phyloP scores from a whole-genome alignment of 1,140 invertebrate genomes.

The Trypoxylus dichotomus region DNA sequence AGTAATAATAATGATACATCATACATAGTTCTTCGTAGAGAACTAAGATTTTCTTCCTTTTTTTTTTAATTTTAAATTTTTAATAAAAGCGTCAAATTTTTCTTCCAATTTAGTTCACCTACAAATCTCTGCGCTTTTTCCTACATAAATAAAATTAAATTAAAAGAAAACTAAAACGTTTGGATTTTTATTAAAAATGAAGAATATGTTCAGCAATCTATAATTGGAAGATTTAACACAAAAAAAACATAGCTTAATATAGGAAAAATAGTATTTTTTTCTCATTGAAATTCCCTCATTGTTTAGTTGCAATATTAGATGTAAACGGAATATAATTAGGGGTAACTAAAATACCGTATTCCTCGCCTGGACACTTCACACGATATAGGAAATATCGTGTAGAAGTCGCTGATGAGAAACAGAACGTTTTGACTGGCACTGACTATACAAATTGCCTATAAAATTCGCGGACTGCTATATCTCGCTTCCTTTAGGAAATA shows the following conservation, averaged over 20 bases:
- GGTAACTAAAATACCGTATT: too few species aligned
- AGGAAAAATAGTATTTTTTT: too few species aligned
- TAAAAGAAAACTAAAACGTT: not conserved
- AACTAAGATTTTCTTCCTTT: not conserved
- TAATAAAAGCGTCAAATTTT: not conserved
- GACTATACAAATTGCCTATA: too few species aligned
- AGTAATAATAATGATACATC: conserved; percentile 32
- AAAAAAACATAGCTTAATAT: not conserved
- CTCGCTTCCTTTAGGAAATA: too few species aligned
- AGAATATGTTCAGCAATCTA: not conserved
- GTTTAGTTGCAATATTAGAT: too few species aligned
- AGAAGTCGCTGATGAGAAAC: too few species aligned
- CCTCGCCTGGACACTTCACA: too few species aligned
- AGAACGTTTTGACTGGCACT: too few species aligned
- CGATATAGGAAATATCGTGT: too few species aligned
- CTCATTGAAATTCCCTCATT: too few species aligned
- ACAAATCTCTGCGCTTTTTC: conserved; percentile 21
- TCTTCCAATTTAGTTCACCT: not conserved
- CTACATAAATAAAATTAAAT: conserved; percentile 9
- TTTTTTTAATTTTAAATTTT: not conserved
- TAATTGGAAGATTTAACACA: not conserved
- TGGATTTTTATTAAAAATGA: not conserved
- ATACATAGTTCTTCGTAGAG: conserved; percentile 21
- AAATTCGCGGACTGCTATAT: too few species aligned
- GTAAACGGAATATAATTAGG: too few species aligned